Evolutionary conservation across 2,888 invertebrate species (phyloP), one percentile per base, ranked within the genome.

Genomic region (Andricus curvator): DNA sequence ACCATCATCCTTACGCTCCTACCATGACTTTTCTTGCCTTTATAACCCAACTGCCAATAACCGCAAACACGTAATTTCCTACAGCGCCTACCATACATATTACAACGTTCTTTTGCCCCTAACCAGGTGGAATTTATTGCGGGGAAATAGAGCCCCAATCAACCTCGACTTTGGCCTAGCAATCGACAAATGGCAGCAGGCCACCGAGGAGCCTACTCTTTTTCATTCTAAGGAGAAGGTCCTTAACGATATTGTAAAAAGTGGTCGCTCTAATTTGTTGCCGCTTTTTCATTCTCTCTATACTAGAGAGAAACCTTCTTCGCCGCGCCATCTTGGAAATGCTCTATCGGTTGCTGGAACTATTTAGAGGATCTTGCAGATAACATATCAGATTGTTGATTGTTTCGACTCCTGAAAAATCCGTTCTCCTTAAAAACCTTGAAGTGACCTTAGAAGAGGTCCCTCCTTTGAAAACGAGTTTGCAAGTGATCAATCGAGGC

Each of bases 41-140:
- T 86, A 88, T 87, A 86, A 86, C 84, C 86, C 86, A 85, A 86
- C 90, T 88, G 88, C 89, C 90, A 90, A 91, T 90, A 90, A 90
- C 88, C 88, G 87, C 89, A 87, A 89, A 90, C 90, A 88, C 90
- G 89, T 90, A 90, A 90, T 90, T 91, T 89, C 86, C 89, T 89
- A 84, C 89, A 89, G 86, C 87, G 86, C 87, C 89, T 88, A 81
- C 81, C 82, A 79, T 83, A 81, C 79, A 78, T 81, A 81, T 80
- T 83, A 81, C 77, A 79, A 79, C 78, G 33, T 78, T 78, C 77
- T 84, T 79, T 62, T 64, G 37, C 78, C 83, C 81, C 84, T 87
- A 88, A 89, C 88, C 88, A 85, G 88, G 84, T 86, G 88, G 86
- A 88, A 89, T 89, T 88, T 88, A 88, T 88, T 82, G 87, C 86